These are phyloP conservation scores for Flexamia atlantica DNA, from an alignment of 2,888 invertebrate species.

Conservation along the genomic window DNA sequence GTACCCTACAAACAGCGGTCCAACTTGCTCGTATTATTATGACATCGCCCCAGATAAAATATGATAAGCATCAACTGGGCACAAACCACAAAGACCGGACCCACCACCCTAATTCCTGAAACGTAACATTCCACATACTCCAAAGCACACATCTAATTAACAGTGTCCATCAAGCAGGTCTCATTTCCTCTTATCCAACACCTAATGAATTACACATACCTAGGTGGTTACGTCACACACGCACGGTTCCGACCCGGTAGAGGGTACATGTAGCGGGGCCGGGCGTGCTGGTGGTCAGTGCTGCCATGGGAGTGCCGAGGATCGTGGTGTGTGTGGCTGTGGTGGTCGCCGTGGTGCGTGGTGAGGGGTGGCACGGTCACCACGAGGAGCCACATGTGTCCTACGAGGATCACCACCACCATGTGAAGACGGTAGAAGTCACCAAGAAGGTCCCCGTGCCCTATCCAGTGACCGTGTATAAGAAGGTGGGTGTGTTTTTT, in stretches of 20 bases:
- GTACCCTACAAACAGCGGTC: too few species aligned
- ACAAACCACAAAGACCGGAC: too few species aligned
- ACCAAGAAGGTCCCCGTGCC: conserved; percentile 75
- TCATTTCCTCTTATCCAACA: conserved; percentile 24
- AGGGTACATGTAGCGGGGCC: conserved; percentile 2
- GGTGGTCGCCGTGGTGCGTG: background rate
- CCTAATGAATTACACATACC: conserved; percentile 14
- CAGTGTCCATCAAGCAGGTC: background rate
- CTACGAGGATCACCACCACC: conserved; percentile 75
- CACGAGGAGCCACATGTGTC: conserved; percentile 70
- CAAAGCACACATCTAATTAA: background rate
- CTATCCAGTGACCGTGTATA: conserved; percentile 23
- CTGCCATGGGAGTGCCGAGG: conserved; percentile 9
- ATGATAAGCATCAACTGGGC: too few species aligned
- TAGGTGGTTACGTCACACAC: background rate
- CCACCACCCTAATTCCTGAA: too few species aligned
- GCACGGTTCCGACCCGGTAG: background rate
- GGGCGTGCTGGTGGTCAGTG: background rate
- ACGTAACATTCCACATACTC: too few species aligned
- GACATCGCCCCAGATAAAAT: too few species aligned
- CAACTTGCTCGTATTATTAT: too few species aligned
- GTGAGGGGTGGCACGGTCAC: conserved; percentile 62
- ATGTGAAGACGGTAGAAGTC: conserved; percentile 85
- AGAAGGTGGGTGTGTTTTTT: conserved; percentile 14
- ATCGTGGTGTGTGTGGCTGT: background rate